phyloP scores from a whole-genome alignment of 1,140 invertebrate genomes.

The Ceratina japonica region DNA sequence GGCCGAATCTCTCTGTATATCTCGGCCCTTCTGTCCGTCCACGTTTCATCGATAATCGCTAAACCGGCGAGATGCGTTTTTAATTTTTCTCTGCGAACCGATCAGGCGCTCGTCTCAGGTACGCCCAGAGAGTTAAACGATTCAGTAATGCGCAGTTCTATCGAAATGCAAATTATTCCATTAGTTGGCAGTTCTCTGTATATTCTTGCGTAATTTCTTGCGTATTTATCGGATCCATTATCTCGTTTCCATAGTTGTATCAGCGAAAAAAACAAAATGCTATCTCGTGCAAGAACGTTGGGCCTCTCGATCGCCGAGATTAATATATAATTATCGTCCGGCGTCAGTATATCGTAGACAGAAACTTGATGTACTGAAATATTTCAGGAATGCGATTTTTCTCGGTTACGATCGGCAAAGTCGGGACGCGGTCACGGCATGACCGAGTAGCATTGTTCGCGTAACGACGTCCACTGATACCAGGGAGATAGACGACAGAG shows the following conservation, averaged over 20 bases:
- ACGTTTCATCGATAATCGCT: not conserved
- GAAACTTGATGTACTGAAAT: not conserved
- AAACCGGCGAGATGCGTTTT: no score
- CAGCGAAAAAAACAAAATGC: no score
- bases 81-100: not conserved
- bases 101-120: no score
- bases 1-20: not conserved
- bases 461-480: not conserved
- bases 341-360: not conserved
- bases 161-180: not conserved
- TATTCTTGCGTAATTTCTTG: not conserved
- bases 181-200: not conserved
- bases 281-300: no score
- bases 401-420: not conserved
- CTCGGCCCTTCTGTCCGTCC: not conserved
- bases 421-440: no score
- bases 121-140: no score
- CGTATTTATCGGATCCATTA: not conserved
- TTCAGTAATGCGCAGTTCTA: no score
- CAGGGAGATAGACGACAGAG: no score
- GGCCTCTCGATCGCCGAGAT: no score
- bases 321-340: not conserved
- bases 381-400: not conserved
- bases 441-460: no score
- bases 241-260: not conserved